Evolutionary conservation across 2,888 invertebrate genomes (phyloP).

Genomic region (Calephelis perditalis): DNA sequence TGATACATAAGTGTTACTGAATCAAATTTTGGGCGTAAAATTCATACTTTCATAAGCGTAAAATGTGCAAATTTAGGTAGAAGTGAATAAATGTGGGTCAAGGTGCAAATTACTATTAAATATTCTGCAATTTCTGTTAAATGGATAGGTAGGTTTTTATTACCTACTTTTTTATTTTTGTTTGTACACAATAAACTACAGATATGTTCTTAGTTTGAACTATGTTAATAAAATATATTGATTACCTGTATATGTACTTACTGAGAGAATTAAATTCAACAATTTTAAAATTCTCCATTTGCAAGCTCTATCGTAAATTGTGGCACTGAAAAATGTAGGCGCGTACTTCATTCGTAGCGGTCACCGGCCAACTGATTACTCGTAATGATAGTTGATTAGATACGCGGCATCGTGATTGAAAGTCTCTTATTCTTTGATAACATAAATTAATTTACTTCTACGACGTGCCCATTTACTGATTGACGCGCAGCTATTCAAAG

Average conservation of each 20-base stretch:
- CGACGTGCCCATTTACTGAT: neutral
- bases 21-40: too few relatives aligned
- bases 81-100: slow-evolving; percentile 28
- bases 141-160: neutral
- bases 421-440: slow-evolving; percentile 34
- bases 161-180: neutral
- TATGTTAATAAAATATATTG: slow-evolving; percentile 14
- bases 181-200: neutral
- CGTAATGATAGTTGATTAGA: slow-evolving; percentile 63
- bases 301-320: slow-evolving; percentile 26
- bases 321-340: slow-evolving; percentile 29
- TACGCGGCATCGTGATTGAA: slow-evolving; percentile 52
- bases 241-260: slow-evolving; percentile 40
- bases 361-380: slow-evolving; percentile 64
- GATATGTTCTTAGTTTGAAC: slow-evolving; percentile 4
- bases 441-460: neutral
- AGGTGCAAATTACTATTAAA: slow-evolving; percentile 32
- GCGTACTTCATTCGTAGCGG: slow-evolving; percentile 45
- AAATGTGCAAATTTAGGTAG: neutral
- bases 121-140: slow-evolving; percentile 24
- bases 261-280: slow-evolving; percentile 58
- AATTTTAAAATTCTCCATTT: slow-evolving; percentile 56
- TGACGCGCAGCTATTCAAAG: too few relatives aligned
- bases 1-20: too few relatives aligned
- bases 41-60: too few relatives aligned